A percentile compares a stretch with the other conserved stretches of the same genome.
Conservation (phyloP, 2,797 vertebrate species). For the Ciconia nigra region DNA sequence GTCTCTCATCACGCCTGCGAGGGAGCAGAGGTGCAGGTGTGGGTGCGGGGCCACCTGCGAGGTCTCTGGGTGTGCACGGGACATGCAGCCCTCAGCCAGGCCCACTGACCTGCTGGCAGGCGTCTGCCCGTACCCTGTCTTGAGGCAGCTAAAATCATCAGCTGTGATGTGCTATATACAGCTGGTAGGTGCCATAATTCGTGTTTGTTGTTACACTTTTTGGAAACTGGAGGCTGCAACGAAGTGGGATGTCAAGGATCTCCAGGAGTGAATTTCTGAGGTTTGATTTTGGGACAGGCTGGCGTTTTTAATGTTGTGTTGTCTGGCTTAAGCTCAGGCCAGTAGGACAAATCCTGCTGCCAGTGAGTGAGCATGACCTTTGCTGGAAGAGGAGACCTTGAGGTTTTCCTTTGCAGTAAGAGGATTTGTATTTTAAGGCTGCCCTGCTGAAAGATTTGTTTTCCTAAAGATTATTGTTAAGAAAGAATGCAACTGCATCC, state of each 20-base stretch:
- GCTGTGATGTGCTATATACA: background rate
- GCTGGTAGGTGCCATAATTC: background rate
- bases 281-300: background rate
- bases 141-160: background rate
- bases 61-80: rapidly evolving
- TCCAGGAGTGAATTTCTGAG: background rate
- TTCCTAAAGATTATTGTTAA: background rate
- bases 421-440: background rate
- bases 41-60: too few relatives aligned
- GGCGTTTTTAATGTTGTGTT: rapidly evolving
- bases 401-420: background rate
- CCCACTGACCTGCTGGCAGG: background rate
- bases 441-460: background rate
- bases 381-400: background rate
- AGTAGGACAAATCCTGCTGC: background rate
- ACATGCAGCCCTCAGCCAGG: rapidly evolving
- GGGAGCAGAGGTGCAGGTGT: background rate
- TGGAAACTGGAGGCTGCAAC: background rate
- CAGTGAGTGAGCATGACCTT: background rate
- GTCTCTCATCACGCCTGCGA: rapidly evolving
- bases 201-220: rapidly evolving
- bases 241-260: background rate
- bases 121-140: rapidly evolving
- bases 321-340: background rate
- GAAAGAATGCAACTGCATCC: background rate